Evolutionary conservation across 2,113 vertebrate genomes (phyloP).

Genomic region (Rhadina sibilatrix): DNA sequence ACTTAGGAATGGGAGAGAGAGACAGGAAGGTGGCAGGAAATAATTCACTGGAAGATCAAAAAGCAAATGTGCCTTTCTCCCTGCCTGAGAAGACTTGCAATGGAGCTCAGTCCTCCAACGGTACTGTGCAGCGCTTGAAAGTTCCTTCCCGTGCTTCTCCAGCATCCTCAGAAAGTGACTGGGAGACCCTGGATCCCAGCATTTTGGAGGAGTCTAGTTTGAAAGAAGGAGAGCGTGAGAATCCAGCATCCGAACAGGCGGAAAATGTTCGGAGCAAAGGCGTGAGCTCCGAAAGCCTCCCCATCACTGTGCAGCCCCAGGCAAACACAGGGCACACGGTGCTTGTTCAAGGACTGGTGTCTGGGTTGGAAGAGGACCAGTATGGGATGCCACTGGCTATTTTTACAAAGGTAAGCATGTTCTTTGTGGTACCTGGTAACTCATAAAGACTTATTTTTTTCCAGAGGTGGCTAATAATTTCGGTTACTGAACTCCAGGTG

Average conservation of each 20-base stretch:
- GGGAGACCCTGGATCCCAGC: constrained; percentile 93
- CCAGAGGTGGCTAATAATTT: not conserved
- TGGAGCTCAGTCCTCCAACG: constrained; percentile 33
- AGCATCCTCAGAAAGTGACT: constrained; percentile 92
- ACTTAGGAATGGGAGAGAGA: constrained; percentile 10
- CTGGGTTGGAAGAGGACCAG: constrained; percentile 92
- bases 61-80: constrained; percentile 1
- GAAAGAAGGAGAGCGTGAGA: constrained; percentile 64
- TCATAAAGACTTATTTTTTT: not conserved
- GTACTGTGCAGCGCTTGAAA: constrained; percentile 68
- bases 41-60: not conserved
- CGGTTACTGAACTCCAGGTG: not conserved
- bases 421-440: not conserved
- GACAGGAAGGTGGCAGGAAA: not conserved
- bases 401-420: constrained; percentile 90
- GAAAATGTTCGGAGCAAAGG: constrained; percentile 65
- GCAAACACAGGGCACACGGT: constrained; percentile 69
- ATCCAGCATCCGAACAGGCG: not conserved
- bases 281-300: constrained; percentile 60
- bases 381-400: constrained; percentile 90
- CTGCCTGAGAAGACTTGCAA: constrained; percentile 4
- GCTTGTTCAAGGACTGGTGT: constrained; percentile 85
- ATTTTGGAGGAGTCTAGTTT: constrained; percentile 77
- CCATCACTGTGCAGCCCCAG: constrained; percentile 87
- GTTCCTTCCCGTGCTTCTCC: constrained; percentile 80